Conservation (phyloP, 1,140 invertebrate species). For the Bombus consobrinus region DNA sequence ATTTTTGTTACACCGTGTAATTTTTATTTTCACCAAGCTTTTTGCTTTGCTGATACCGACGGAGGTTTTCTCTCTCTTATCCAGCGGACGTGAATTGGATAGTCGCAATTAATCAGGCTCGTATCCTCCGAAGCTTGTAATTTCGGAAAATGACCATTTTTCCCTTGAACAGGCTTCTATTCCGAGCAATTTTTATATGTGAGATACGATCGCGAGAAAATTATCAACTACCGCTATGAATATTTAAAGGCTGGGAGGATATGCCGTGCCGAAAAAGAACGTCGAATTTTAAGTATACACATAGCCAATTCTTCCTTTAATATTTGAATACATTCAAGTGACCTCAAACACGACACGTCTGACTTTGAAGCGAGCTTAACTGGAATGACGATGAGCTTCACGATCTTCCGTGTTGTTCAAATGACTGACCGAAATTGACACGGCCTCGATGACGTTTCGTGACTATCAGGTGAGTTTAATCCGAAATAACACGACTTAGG, state of each 20-base stretch:
- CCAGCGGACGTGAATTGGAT: conserved; percentile 33
- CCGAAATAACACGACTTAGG: not conserved
- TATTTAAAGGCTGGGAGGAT: not conserved
- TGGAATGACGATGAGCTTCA: not conserved
- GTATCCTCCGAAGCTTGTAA: not conserved
- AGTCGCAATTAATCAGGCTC: conserved; percentile 38
- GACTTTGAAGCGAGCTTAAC: not conserved
- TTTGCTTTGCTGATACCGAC: conserved; percentile 18
- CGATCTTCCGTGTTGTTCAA: not conserved
- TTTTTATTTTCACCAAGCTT: not conserved
- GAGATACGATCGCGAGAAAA: not conserved
- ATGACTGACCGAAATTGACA: not conserved
- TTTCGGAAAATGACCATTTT: not conserved
- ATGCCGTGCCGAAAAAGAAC: not conserved
- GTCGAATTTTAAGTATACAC: not conserved
- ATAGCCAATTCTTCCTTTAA: not conserved
- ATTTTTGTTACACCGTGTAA: conserved; percentile 9
- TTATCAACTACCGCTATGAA: not conserved
- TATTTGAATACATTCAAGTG: not conserved
- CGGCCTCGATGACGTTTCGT: not conserved
- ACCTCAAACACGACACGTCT: too few species aligned
- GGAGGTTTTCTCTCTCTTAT: not conserved
- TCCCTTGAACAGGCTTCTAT: not conserved
- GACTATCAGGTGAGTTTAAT: not conserved
- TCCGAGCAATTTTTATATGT: not conserved